These are phyloP conservation scores for Eurosta solidaginis DNA, from an alignment of 1,140 invertebrate genomes.

Conservation along the genomic window DNA sequence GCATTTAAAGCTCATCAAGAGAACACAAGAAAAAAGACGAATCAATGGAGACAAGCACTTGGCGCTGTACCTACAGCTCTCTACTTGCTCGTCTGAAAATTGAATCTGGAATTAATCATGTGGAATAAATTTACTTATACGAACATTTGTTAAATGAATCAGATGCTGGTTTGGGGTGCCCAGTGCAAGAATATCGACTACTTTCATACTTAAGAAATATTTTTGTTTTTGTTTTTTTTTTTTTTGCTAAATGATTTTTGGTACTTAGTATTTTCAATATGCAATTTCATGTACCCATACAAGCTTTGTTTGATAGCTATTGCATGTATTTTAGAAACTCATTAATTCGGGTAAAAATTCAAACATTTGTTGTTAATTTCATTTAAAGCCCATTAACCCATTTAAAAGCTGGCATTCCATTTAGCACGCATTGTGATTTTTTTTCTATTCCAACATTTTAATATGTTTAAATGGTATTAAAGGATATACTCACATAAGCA, in stretches of 20 bases:
- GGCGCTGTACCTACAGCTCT: too few relatives aligned
- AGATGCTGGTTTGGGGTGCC: not conserved
- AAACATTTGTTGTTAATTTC: slow-evolving; percentile 19
- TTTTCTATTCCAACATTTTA: not conserved
- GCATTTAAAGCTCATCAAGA: slow-evolving; percentile 1
- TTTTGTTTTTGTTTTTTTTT: too few relatives aligned
- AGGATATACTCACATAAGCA: not conserved
- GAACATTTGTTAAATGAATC: not conserved
- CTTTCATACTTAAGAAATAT: not conserved
- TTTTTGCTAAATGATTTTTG: too few relatives aligned
- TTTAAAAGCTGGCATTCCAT: not conserved
- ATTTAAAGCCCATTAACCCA: slow-evolving; percentile 7
- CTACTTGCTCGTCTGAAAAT: slow-evolving; percentile 38
- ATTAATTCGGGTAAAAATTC: too few relatives aligned
- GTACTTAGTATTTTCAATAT: too few relatives aligned
- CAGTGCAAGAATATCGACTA: not conserved
- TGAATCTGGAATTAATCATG: slow-evolving; percentile 50
- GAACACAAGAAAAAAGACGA: not conserved
- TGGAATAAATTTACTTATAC: slow-evolving; percentile 46
- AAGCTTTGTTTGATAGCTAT: too few relatives aligned
- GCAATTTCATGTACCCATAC: too few relatives aligned
- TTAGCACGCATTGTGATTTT: not conserved
- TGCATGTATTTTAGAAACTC: not conserved
- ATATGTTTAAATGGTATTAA: not conserved
- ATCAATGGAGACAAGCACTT: not conserved